Evolutionary conservation across 2,113 vertebrate species (phyloP), one percentile per base, ranked within the genome.

Genomic region (Synchiropus splendidus): DNA sequence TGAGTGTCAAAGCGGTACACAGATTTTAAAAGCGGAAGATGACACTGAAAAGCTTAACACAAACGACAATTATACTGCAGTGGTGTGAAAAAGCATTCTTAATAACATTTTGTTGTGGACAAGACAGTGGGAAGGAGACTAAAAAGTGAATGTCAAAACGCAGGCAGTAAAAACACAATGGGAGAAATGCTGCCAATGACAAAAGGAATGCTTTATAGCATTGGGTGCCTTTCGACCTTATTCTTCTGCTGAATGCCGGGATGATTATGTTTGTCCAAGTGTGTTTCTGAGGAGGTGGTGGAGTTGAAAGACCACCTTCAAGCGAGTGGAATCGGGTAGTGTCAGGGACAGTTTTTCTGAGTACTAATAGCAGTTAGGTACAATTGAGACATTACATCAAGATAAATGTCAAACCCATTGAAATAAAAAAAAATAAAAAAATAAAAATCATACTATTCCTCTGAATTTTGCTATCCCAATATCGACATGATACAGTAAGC

Each of bases 181-280:
- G 12, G 3, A 44, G 45, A 47, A 59, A 59, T 15, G 42, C 33
- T 40, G 31, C 16, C 15, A 31, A 42, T 39, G n/a, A n/a, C n/a
- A n/a, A n/a, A n/a, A n/a, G 55, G 45, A 48, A 17, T 27, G 18
- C 44, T 42, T 13, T 36, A 16, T 30, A 40, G 49, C 30, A 55
- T 44, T 2, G 3, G 43, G 43, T 18, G 31, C 51, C 48, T 58
- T 54, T 48, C 50, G 54, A 72, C 63, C 63, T 40, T 61, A 27
- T 65, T 56, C 39, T 52, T 61, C 41, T 51, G 17, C 31, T 41
- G 17, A 41, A 50, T 32, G 39, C 54, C 39, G 42, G 31, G 36
- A 2, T 30, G 27, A 40, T 12, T 45, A n/a, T 46, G 39, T 39
- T 9, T 31, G 4, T 36, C 2, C 18, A 5, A 13, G 38, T 2